Evolutionary conservation across 1,140 invertebrate genomes (phyloP).

Genomic region (Planococcus citri): DNA sequence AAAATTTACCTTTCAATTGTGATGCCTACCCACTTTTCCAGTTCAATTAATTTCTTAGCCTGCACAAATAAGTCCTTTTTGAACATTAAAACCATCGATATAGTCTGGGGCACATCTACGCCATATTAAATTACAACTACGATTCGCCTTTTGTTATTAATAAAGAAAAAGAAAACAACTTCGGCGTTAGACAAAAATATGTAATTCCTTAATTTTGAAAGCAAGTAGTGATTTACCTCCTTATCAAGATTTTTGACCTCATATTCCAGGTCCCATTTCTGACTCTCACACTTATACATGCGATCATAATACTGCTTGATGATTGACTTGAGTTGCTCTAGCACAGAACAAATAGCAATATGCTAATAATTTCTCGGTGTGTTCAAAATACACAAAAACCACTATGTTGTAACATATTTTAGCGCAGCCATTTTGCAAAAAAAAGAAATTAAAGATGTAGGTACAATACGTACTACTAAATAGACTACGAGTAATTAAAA

Average conservation of each 20-base stretch:
- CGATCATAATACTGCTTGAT: conserved; percentile 90
- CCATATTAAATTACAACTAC: neutral
- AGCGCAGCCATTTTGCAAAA: too few relatives aligned
- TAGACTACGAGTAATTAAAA: too few relatives aligned
- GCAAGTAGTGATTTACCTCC: conserved; percentile 55
- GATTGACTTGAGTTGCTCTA: conserved; percentile 74
- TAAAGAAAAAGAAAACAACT: neutral
- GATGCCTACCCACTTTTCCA: too few relatives aligned
- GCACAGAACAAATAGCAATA: conserved; percentile 10
- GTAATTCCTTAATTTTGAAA: neutral
- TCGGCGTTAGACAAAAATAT: neutral
- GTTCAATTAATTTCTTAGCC: too few relatives aligned
- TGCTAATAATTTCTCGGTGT: conserved; percentile 1
- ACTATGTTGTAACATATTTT: too few relatives aligned
- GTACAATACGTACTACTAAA: too few relatives aligned
- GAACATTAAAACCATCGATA: too few relatives aligned
- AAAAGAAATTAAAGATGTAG: too few relatives aligned
- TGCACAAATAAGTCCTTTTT: too few relatives aligned
- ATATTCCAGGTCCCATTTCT: conserved; percentile 99
- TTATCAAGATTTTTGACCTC: conserved; percentile 96
- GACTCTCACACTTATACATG: conserved; percentile 90
- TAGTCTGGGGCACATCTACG: neutral
- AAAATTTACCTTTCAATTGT: too few relatives aligned
- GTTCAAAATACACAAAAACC: neutral
- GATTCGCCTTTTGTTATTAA: neutral